phyloP scores from a whole-genome alignment of 1,140 invertebrate species.

The Metaphire vulgaris region DNA sequence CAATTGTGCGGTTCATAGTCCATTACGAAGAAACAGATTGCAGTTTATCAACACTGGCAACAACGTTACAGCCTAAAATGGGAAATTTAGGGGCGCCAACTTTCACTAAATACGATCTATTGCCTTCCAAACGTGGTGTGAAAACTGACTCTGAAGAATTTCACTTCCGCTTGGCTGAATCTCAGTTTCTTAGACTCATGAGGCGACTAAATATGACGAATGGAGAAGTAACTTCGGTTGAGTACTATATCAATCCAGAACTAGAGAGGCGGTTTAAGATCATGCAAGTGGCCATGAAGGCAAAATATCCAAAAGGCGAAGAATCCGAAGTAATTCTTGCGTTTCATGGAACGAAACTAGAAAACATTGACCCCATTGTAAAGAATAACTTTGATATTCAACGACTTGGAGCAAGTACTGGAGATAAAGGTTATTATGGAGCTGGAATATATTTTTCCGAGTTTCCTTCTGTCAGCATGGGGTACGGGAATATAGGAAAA shows the following conservation, averaged over 20 bases:
- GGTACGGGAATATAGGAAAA: neutral
- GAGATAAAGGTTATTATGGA: constrained; percentile 1
- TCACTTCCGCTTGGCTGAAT: neutral
- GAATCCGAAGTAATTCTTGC: neutral
- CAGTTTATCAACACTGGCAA: too few relatives aligned
- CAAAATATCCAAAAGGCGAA: constrained; percentile 4
- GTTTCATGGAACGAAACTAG: constrained; percentile 3
- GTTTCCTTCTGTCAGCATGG: neutral
- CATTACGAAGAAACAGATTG: constrained; percentile 7
- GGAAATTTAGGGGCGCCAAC: neutral
- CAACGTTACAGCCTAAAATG: neutral
- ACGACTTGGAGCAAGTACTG: neutral
- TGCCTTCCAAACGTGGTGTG: neutral
- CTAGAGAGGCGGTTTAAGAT: neutral
- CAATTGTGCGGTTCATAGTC: neutral
- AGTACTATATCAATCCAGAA: neutral
- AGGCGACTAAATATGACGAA: neutral
- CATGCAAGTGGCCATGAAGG: neutral
- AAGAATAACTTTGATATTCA: neutral
- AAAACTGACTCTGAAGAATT: neutral
- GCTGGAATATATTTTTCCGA: constrained; percentile 9
- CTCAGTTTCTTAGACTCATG: constrained; percentile 1
- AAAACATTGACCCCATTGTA: constrained; percentile 9
- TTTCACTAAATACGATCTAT: neutral
- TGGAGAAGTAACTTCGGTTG: neutral